Evolutionary conservation across 2,888 invertebrate genomes (phyloP), one percentile per base, ranked within the genome.

Genomic region (Xestia rhomboidea): DNA sequence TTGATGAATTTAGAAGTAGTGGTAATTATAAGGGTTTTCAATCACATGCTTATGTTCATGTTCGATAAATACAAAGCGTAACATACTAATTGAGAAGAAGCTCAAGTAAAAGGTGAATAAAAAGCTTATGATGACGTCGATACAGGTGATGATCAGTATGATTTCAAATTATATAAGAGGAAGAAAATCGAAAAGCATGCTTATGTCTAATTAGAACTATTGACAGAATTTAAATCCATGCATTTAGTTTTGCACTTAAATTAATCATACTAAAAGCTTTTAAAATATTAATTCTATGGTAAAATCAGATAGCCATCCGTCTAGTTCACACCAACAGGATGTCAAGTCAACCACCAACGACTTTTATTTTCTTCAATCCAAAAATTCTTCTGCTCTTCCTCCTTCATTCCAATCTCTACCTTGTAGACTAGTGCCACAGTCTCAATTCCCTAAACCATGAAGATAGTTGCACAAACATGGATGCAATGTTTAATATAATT

Each of bases 401-500:
- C 11, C 6, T 1, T 11, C 27, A 68, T 49, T 73, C 24, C 13
- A 83, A 70, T 34, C 0, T 38, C 27, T 1, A 83, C 67, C 46
- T 60, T 83, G 21, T 5, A 0, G 8, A 13, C 7, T 24, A 0
- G 24, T 0, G 0, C 5, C 8, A 77, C 34, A 64, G 86, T 85
- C 27, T 46, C 27, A 27, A 77, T 72, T 82, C 13, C 24, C 4
- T 46, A 49, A 60, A 69, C 57, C 41, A 18, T 18, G 0, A 88
- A 85, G 88, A 81, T 69, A 69, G 79, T 87, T 86, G 81, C 82
- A 83, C 83, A 85, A 90, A 90, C 88, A 93, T 86, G 78, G 88
- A 91, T 91, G 92, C 92, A 92, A 95, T 94, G 92, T 94, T 95
- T 95, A 95, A 95, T 95, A 95, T 93, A 95, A 95, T 95, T 95